A percentile compares a stretch with the other conserved stretches of the same genome.
Evolutionary conservation across 2,797 vertebrate species (phyloP).

Genomic region (Hypotaenidia okinawae): DNA sequence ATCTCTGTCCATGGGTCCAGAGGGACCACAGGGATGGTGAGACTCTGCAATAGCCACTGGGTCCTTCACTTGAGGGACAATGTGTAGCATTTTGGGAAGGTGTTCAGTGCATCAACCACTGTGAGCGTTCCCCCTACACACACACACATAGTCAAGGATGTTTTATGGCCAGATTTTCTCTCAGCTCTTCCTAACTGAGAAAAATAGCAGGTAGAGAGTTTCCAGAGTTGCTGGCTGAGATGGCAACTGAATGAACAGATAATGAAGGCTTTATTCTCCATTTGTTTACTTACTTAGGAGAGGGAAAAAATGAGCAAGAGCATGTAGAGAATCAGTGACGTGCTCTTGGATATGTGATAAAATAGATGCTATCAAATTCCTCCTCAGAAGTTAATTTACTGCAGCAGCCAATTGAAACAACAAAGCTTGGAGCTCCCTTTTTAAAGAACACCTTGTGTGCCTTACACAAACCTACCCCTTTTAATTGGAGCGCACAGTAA

Average conservation of each 20-base stretch:
- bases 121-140: no score
- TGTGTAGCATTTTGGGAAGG: not conserved
- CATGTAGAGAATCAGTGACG: not conserved
- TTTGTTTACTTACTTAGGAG: conserved; percentile 27
- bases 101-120: not conserved
- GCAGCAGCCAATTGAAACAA: not conserved
- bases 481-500: not conserved
- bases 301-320: not conserved
- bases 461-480: not conserved
- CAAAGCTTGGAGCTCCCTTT: not conserved
- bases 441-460: not conserved
- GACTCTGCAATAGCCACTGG: rapidly evolving
- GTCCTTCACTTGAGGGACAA: not conserved
- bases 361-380: not conserved
- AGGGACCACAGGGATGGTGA: not conserved
- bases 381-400: not conserved
- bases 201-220: not conserved
- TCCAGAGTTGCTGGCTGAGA: not conserved
- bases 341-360: not conserved
- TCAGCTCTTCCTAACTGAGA: not conserved
- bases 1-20: not conserved
- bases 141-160: not conserved
- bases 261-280: conserved; percentile 20
- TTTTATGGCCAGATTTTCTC: not conserved
- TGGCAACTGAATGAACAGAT: conserved; percentile 2